A percentile compares a stretch with the other conserved stretches of the same genome.
phyloP scores from a whole-genome alignment of 1,140 invertebrate species.

The Eumeta japonica region DNA sequence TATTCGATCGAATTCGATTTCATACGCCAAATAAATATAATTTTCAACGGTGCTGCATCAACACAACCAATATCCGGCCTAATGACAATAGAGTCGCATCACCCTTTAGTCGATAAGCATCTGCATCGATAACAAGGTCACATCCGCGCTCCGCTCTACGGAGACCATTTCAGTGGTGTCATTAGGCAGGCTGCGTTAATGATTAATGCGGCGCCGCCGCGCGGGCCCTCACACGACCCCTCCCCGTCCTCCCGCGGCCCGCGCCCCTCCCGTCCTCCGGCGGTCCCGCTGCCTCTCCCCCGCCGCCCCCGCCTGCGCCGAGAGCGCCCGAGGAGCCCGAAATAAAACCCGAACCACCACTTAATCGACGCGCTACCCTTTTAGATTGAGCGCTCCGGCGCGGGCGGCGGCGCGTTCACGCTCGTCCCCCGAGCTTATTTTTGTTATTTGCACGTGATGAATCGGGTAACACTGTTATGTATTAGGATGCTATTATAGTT shows the following conservation, averaged over 20 bases:
- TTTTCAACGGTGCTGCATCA: too few species aligned
- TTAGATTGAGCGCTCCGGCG: constrained; percentile 33
- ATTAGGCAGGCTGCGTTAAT: constrained; percentile 54
- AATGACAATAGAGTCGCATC: too few species aligned
- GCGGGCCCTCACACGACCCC: constrained; percentile 30
- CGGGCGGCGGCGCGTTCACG: constrained; percentile 7
- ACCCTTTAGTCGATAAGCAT: too few species aligned
- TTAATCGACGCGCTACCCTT: constrained; percentile 51
- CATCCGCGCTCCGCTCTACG: constrained; percentile 18
- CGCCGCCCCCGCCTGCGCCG: too few species aligned
- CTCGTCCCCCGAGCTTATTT: constrained; percentile 32
- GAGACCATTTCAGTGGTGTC: constrained; percentile 50
- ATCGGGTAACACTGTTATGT: too few species aligned
- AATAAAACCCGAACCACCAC: constrained; percentile 50
- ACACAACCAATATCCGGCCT: too few species aligned
- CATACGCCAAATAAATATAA: too few species aligned
- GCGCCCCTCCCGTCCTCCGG: constrained; percentile 9
- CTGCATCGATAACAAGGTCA: neutral
- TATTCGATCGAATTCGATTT: too few species aligned
- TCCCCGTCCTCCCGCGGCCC: too few species aligned
- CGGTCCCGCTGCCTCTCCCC: constrained; percentile 6
- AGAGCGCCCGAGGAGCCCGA: too few species aligned
- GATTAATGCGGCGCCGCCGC: constrained; percentile 51
- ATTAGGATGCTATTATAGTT: too few species aligned
- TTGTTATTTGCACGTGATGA: too few species aligned